Percentiles rank a stretch among this genome's conserved stretches.
Conservation (phyloP, 2,113 vertebrate species). For the Callithrix jacchus region DNA sequence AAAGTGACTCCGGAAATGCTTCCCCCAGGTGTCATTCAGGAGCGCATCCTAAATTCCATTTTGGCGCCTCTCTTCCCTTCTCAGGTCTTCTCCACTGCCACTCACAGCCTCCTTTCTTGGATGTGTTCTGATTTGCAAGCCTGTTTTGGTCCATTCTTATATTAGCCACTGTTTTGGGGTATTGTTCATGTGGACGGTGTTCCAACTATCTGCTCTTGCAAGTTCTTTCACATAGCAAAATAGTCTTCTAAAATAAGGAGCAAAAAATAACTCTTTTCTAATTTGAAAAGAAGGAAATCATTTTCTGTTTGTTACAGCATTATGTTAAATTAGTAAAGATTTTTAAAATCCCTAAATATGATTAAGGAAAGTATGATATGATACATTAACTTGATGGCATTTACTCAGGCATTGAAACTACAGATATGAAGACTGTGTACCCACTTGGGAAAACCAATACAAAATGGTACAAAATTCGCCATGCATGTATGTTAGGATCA, state of each 20-base stretch:
- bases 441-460: background rate
- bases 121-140: background rate
- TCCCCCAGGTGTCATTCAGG: background rate
- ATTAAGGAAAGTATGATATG: background rate
- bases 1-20: background rate
- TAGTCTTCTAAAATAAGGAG: background rate
- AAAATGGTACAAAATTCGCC: slow-evolving; percentile 2
- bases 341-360: slow-evolving; percentile 16
- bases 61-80: background rate
- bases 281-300: background rate
- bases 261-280: background rate
- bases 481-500: background rate
- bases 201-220: background rate
- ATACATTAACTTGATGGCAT: background rate
- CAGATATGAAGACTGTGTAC: background rate
- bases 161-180: background rate
- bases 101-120: background rate
- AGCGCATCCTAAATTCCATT: background rate
- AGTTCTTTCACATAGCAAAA: background rate
- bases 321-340: slow-evolving; percentile 31
- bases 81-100: background rate
- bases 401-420: slow-evolving; percentile 30
- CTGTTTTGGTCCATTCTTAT: background rate
- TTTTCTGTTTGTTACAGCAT: background rate
- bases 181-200: background rate